These are phyloP conservation scores for Rissa tridactyla DNA, from an alignment of 2,113 vertebrate species.

Conservation along the genomic window DNA sequence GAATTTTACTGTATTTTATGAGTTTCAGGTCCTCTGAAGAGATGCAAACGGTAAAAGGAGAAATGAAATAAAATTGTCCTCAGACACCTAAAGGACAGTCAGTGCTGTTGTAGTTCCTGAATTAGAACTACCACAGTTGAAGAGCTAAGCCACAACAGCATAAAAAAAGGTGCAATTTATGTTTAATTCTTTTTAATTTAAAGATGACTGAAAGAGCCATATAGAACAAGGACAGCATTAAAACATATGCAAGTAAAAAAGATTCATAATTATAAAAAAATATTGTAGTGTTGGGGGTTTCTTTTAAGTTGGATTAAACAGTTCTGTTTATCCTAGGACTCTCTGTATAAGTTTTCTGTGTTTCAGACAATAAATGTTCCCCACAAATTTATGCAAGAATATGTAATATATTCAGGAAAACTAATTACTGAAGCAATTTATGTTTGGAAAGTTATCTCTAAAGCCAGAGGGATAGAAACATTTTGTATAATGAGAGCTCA, in stretches of 20 bases:
- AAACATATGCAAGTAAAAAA: not conserved
- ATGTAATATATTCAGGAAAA: slow-evolving; percentile 33
- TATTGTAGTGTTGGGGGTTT: not conserved
- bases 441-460: slow-evolving; percentile 34
- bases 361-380: not conserved
- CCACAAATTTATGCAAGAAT: not conserved
- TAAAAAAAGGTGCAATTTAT: not conserved
- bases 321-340: not conserved
- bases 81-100: not conserved
- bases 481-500: slow-evolving; percentile 14
- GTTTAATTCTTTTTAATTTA: not conserved
- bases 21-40: not conserved
- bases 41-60: not conserved
- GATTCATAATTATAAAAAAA: not conserved
- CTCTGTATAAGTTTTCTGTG: not conserved
- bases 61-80: not conserved
- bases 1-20: not conserved
- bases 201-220: not conserved
- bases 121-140: not conserved
- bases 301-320: not conserved
- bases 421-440: slow-evolving; percentile 40
- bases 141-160: not conserved
- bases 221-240: not conserved
- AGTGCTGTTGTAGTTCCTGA: not conserved
- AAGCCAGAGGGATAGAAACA: not conserved